phyloP scores from a whole-genome alignment of 2,888 invertebrate genomes.

The Alloscopus bannaensis region DNA sequence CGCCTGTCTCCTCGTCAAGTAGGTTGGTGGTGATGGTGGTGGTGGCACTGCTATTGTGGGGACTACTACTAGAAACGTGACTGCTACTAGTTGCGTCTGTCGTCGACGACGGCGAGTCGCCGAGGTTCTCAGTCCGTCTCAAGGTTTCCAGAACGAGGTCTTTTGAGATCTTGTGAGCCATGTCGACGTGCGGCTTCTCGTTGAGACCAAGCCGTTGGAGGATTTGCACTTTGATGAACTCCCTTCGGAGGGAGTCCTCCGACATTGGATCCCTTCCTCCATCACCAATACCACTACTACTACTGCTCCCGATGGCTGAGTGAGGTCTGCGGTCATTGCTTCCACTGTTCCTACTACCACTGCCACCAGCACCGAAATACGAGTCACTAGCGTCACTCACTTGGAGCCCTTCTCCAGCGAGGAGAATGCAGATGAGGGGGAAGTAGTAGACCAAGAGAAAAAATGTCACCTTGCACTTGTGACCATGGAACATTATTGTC shows the following conservation, averaged over 20 bases:
- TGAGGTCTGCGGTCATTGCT: constrained; percentile 4
- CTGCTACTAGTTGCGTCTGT: constrained; percentile 6
- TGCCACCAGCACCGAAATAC: constrained; percentile 18
- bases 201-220: constrained; percentile 71
- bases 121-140: constrained; percentile 70
- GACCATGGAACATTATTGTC: constrained; percentile 72
- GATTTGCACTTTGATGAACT: constrained; percentile 72
- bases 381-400: constrained; percentile 41
- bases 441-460: constrained; percentile 49
- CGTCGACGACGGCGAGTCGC: constrained; percentile 27
- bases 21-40: constrained; percentile 17
- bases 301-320: constrained; percentile 27
- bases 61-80: constrained; percentile 1
- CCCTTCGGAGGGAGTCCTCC: constrained; percentile 69
- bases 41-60: constrained; percentile 2
- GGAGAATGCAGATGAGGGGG: constrained; percentile 45
- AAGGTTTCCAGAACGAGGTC: constrained; percentile 73
- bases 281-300: constrained; percentile 10
- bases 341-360: neutral
- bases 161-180: constrained; percentile 71
- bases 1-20: constrained; percentile 64
- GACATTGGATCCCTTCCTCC: constrained; percentile 5
- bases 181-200: constrained; percentile 71
- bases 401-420: constrained; percentile 30
- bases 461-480: constrained; percentile 69